phyloP scores from a whole-genome alignment of 2,888 invertebrate genomes.

The Halocaridina rubra region DNA sequence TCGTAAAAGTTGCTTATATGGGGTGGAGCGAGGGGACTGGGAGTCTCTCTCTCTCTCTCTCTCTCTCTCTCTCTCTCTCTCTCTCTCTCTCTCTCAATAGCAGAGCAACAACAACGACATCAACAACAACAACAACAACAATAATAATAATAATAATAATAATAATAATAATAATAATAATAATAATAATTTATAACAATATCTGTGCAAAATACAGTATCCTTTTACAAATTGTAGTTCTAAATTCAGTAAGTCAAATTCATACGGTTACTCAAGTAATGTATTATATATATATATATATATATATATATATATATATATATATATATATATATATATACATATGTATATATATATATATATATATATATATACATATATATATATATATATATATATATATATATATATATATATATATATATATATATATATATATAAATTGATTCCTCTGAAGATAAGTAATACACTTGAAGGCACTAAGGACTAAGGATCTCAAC shows the following conservation, averaged over 20 bases:
- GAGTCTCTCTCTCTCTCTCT: background rate
- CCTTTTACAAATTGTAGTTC: no score
- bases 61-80: background rate
- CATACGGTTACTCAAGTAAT: background rate
- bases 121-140: background rate
- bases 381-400: slow-evolving; percentile 31
- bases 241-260: no score
- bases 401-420: slow-evolving; percentile 34
- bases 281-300: background rate
- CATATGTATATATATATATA: slow-evolving; percentile 52
- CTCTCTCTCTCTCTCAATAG: no score
- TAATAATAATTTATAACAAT: no score
- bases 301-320: slow-evolving; percentile 44
- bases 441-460: no score
- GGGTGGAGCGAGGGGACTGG: no score
- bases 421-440: slow-evolving; percentile 20
- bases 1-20: no score
- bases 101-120: background rate
- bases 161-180: no score
- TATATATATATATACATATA: slow-evolving; percentile 42
- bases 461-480: no score
- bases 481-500: no score
- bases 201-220: no score
- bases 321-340: slow-evolving; percentile 30
- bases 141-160: no score